Base-by-base conservation (phyloP, 2,113 vertebrate species). In the Carassius auratus region DNA sequence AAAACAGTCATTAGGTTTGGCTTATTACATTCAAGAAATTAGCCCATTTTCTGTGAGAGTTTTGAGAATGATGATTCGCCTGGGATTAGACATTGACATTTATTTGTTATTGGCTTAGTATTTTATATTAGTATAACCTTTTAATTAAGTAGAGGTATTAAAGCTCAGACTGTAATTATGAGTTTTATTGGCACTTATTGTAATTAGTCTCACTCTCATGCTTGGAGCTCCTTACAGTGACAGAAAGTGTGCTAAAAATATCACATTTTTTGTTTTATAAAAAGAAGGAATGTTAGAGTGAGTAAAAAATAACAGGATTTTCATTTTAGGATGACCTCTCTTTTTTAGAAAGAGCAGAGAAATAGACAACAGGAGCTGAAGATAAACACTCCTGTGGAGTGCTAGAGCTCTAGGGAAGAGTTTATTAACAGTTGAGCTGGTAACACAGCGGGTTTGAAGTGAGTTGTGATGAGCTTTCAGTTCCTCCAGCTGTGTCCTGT, bases 1-100 rank as follows among this genome's bases (percentile, higher is more conserved):
- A 95, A 96, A 0, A 93, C 92, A 10, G 57, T 95, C 73, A 94
- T 97, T 91, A 98, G 97, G 97, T 98, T 59, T 77, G 78, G 14
- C 15, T 9, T 4, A 15, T 76, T 61, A 52, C 50, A n/a, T 57
- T 10, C 59, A 76, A 33, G 12, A 2, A 21, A 9, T 50, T 6
- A 7, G 15, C 12, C 17, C 36, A 69, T 57, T 42, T 45, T 80
- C 76, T 4, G 76, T 45, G 10, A 42, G 19, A 57, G 15, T 57
- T 55, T 71, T 71, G 23, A 71, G 57, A 52, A 42, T 23, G 61
- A 36, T n/a, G 1, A 23, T 33, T 14, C 0, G 8, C 9, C 15
- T 33, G 71, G 50, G 36, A 71, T 80, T 30, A 71, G 48, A 61
- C 64, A 7, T 78, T 76, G 38, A 50, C 15, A 9, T 76, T 76